These are phyloP conservation scores for Tetranychus piercei DNA, from an alignment of 2,888 invertebrate genomes.

Conservation along the genomic window DNA sequence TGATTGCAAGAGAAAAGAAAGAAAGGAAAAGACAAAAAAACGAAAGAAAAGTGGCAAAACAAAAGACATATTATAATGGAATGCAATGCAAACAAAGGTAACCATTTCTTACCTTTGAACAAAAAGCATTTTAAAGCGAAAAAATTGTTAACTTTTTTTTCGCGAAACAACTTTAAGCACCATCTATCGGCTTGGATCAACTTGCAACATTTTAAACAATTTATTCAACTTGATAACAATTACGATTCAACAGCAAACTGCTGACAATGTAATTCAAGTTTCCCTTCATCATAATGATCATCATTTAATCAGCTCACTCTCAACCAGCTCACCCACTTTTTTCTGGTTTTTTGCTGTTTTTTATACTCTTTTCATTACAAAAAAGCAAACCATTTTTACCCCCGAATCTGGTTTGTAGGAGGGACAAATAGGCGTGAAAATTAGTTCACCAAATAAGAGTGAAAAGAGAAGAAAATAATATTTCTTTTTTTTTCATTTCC, in stretches of 20 bases:
- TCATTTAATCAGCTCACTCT: background rate
- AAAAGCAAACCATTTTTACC: background rate
- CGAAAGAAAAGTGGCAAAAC: no score
- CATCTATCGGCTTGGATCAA: background rate
- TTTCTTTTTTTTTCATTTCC: background rate
- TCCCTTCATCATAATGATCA: background rate
- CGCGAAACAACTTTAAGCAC: background rate
- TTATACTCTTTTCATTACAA: conserved; percentile 2
- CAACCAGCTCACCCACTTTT: background rate
- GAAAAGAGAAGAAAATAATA: background rate
- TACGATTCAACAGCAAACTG: background rate
- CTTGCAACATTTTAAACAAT: no score
- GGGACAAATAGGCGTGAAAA: conserved; percentile 2
- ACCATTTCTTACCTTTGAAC: no score
- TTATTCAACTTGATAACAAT: no score
- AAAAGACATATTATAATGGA: no score
- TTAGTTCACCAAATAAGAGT: conserved; percentile 1
- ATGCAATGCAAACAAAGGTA: no score
- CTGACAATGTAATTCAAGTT: background rate
- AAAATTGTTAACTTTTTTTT: no score
- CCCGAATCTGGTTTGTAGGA: conserved; percentile 5
- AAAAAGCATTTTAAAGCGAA: no score
- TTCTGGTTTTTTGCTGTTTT: background rate
- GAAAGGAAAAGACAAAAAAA: no score
- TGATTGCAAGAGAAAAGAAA: no score